Base-by-base conservation (phyloP, 2,888 invertebrate species). In the Phrixothrix hirtus region DNA sequence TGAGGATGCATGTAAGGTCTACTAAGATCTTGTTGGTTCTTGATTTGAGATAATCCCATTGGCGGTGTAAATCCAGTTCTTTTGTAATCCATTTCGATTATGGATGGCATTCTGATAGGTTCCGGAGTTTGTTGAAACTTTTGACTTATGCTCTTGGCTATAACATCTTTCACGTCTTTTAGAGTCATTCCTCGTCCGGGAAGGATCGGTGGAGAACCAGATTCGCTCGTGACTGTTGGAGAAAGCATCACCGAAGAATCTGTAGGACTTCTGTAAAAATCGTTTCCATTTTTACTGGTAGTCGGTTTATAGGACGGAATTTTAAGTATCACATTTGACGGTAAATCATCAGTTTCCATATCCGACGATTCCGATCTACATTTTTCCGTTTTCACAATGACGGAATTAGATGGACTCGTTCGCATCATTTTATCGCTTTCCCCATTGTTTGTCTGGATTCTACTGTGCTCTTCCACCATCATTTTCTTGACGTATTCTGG, bases 121-220 rank as follows among this genome's bases (percentile, higher is more conserved):
- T 74, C 56, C 66, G 84, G 75, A 31, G 75, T 76, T 62, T 81
- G 80, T 64, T 87, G 86, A 74, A 87, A 86, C 75, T 89, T 92
- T 71, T 93, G 89, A 74, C 89, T 91, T 71, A 95, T 93, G 75
- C 89, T 93, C 73, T 91, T 92, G 58, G 92, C 92, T 72, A 95
- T 94, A 62, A 93, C 92, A 73, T 95, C 94, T 68, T 90, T 94
- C 63, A 94, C 92, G 73, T 94, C 93, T 69, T 89, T 89, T 64
- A 94, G 82, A 41, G 80, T 88, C 79, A 81, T 81, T 80, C 76
- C 71, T 77, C 80, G 69, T 73, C 76, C 82, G 70, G 73, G 68
- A 14, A 74, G 61, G 16, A 76, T 81, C 60, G 76, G 84, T 58
- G 75, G 86, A 69, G 73, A 85, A 68, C 75, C 81, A 69, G 74